Evolutionary conservation across 2,113 vertebrate species (phyloP).

Genomic region (Fulmarus glacialis): DNA sequence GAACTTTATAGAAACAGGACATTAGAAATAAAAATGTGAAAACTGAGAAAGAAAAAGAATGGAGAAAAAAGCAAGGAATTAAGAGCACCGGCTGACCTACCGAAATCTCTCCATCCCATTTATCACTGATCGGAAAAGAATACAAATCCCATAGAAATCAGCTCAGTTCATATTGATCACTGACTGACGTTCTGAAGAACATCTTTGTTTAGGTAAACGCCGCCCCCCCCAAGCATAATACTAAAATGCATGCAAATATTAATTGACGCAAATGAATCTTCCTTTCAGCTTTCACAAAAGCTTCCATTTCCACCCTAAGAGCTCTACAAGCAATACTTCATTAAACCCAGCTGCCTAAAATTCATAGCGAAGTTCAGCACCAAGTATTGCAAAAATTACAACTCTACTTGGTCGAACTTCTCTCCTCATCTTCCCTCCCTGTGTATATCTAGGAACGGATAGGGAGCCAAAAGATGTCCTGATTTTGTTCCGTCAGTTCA

Average conservation of each 20-base stretch:
- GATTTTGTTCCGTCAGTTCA: not conserved
- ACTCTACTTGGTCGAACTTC: not conserved
- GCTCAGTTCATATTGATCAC: not conserved
- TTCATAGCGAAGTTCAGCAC: not conserved
- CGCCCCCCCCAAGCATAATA: not conserved
- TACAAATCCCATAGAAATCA: not conserved
- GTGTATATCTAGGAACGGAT: rapidly evolving
- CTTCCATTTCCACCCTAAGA: not conserved
- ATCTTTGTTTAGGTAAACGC: not conserved
- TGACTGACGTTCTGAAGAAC: not conserved
- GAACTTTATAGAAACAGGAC: not conserved
- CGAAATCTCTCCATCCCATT: not conserved
- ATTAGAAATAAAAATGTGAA: not conserved
- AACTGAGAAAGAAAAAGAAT: not conserved
- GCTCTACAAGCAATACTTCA: not conserved
- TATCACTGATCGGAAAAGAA: not conserved
- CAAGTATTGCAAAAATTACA: not conserved
- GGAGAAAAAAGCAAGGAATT: not conserved
- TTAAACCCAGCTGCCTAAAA: not conserved
- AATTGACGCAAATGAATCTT: not conserved
- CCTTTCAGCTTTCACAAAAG: not conserved
- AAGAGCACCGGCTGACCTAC: not conserved
- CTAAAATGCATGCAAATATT: not conserved
- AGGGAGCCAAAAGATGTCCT: not conserved
- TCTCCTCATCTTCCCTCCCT: not conserved